These are phyloP conservation scores for Leptoclinus maculatus DNA, from an alignment of 2,797 vertebrate species.

Conservation along the genomic window DNA sequence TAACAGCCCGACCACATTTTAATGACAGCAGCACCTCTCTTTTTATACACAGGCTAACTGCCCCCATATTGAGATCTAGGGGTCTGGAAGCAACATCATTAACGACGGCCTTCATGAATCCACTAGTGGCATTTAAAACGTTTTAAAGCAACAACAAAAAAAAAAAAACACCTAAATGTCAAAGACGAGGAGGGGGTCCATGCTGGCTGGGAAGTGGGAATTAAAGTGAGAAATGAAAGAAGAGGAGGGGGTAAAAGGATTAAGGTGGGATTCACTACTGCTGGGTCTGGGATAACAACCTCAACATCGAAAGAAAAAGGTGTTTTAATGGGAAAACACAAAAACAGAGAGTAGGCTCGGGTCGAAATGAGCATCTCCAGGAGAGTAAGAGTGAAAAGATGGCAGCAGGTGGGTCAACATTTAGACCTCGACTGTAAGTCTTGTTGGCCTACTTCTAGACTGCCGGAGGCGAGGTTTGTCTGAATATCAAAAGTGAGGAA, in stretches of 20 bases:
- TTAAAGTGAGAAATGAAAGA: slow-evolving; percentile 51
- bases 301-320: slow-evolving; percentile 30
- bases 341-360: slow-evolving; percentile 17
- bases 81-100: slow-evolving; percentile 61
- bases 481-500: slow-evolving; percentile 26
- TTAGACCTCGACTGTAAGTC: slow-evolving; percentile 36
- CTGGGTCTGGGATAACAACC: slow-evolving; percentile 28
- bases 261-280: slow-evolving; percentile 29
- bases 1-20: slow-evolving; percentile 37
- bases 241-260: slow-evolving; percentile 20
- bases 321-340: slow-evolving; percentile 34
- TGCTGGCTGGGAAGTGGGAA: slow-evolving; percentile 51
- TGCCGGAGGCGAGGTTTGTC: slow-evolving; percentile 31
- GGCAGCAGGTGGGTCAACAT: slow-evolving; percentile 67
- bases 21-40: slow-evolving; percentile 45
- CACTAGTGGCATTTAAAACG: slow-evolving; percentile 73
- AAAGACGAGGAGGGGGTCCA: slow-evolving; percentile 65
- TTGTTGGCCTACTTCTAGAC: slow-evolving; percentile 33
- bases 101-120: slow-evolving; percentile 60
- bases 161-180: slow-evolving; percentile 70
- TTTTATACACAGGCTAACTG: slow-evolving; percentile 68
- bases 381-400: slow-evolving; percentile 9
- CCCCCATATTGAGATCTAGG: slow-evolving; percentile 66
- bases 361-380: slow-evolving; percentile 5
- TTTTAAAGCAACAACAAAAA: slow-evolving; percentile 45